Conservation (phyloP, 2,113 vertebrate species). For the Phyllostomus discolor region DNA sequence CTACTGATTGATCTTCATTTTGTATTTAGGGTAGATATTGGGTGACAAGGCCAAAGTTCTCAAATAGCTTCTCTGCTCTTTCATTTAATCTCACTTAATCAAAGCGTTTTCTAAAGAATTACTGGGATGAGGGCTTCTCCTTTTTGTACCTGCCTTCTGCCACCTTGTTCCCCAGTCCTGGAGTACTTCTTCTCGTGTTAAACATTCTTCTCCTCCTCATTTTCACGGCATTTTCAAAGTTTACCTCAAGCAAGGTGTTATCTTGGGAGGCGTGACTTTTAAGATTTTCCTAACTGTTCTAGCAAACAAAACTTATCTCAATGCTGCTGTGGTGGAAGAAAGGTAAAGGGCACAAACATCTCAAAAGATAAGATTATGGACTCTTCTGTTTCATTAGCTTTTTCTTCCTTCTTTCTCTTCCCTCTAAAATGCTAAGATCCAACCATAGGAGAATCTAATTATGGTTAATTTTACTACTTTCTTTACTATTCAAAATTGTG, state of each 20-base stretch:
- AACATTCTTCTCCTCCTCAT: background rate
- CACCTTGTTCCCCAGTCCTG: background rate
- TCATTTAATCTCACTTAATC: conserved; percentile 19
- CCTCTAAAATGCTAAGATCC: background rate
- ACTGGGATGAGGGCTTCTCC: background rate
- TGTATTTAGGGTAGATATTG: conserved; percentile 4
- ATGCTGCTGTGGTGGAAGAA: background rate
- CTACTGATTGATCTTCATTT: background rate
- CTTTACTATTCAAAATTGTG: background rate
- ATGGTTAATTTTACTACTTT: background rate
- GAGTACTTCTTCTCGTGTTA: background rate
- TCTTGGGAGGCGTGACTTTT: background rate
- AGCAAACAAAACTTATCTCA: background rate
- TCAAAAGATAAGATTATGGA: background rate
- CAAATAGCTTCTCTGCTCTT: background rate
- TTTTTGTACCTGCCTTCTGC: background rate
- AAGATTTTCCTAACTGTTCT: background rate
- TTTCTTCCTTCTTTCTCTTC: background rate
- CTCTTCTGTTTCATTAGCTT: background rate
- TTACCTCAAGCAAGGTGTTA: background rate
- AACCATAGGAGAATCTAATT: background rate
- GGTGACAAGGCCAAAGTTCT: conserved; percentile 4
- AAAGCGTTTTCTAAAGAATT: background rate
- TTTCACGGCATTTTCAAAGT: background rate
- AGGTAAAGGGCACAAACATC: background rate